phyloP scores from a whole-genome alignment of 1,140 invertebrate genomes.

The Papilio xuthus region DNA sequence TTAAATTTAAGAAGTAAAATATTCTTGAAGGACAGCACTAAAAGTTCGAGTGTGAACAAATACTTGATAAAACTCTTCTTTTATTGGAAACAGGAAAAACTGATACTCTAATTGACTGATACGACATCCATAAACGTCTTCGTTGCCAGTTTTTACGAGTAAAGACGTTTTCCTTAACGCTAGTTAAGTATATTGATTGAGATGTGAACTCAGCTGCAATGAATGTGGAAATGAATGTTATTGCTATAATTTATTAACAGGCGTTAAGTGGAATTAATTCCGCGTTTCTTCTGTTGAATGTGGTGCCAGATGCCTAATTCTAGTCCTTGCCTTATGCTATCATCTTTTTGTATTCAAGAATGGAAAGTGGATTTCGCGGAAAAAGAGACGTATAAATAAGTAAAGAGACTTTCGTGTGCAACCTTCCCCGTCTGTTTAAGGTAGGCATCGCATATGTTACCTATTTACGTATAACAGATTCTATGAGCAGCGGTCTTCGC shows the following conservation, averaged over 20 bases:
- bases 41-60: background rate
- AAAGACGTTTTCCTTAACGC: background rate
- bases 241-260: background rate
- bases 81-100: slow-evolving; percentile 8
- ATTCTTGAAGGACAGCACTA: background rate
- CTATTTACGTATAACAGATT: no score
- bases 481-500: no score
- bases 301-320: no score
- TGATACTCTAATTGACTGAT: background rate
- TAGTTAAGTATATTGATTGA: background rate
- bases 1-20: background rate
- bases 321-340: no score
- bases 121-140: background rate
- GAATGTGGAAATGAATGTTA: background rate
- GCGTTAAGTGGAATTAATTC: background rate
- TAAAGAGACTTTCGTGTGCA: no score
- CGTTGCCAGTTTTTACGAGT: background rate
- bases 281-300: background rate
- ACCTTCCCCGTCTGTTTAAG: no score
- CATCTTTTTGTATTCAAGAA: no score
- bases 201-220: background rate
- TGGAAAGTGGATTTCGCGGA: no score
- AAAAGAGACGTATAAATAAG: no score
- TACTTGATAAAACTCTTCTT: background rate
- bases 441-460: no score